Conservation (phyloP, 2,797 vertebrate genomes). For the Centropyge bicolor region DNA sequence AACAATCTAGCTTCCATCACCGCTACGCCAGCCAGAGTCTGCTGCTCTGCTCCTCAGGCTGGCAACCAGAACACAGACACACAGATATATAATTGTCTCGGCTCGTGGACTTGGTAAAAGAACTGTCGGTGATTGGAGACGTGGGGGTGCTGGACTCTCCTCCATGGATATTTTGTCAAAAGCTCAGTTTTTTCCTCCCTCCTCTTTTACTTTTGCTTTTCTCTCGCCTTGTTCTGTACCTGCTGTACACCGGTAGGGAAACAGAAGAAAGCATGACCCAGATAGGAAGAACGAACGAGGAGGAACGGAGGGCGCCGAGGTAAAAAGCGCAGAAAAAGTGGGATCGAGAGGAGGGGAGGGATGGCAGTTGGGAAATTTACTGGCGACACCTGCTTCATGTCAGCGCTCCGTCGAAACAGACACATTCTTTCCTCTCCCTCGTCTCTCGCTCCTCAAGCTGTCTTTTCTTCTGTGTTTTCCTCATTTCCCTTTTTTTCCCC, state of each 20-base stretch:
- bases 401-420: slow-evolving; percentile 49
- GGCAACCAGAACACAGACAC: slow-evolving; percentile 45
- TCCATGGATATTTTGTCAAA: slow-evolving; percentile 42
- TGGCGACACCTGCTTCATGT: slow-evolving; percentile 72
- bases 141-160: slow-evolving; percentile 30
- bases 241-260: slow-evolving; percentile 52
- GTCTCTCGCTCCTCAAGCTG: slow-evolving; percentile 35
- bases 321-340: slow-evolving; percentile 17
- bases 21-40: slow-evolving; percentile 16
- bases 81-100: slow-evolving; percentile 19
- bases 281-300: slow-evolving; percentile 63
- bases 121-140: slow-evolving; percentile 33
- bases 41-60: slow-evolving; percentile 41
- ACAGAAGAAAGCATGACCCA: slow-evolving; percentile 76
- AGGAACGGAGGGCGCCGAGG: slow-evolving; percentile 25
- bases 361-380: slow-evolving; percentile 56
- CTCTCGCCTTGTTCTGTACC: slow-evolving; percentile 42
- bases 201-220: neutral
- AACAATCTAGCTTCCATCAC: slow-evolving; percentile 42
- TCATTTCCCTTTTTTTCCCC: neutral
- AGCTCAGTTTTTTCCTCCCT: neutral
- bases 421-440: slow-evolving; percentile 53
- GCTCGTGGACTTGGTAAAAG: slow-evolving; percentile 36
- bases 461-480: slow-evolving; percentile 33
- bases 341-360: slow-evolving; percentile 23